Conservation (phyloP, 2,888 invertebrate genomes). For the Conops quadrifasciatus region DNA sequence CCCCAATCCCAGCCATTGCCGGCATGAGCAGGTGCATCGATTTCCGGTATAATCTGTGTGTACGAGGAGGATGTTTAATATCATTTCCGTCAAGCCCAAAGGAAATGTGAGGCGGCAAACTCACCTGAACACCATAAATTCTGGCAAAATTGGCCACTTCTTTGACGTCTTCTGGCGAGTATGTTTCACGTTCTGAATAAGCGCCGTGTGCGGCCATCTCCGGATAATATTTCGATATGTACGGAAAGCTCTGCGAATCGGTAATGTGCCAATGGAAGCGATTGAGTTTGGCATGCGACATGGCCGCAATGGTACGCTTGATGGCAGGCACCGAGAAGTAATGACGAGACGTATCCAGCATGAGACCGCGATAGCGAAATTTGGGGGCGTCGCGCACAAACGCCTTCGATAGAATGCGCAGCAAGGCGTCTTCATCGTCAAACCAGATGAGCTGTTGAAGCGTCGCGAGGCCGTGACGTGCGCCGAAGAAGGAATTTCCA, state of each 20-base stretch:
- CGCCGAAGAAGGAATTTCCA: constrained; percentile 79
- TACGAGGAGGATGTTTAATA: too few species aligned
- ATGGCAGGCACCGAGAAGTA: constrained; percentile 80
- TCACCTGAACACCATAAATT: constrained; percentile 78
- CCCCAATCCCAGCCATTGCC: constrained; percentile 90
- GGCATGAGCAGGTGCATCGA: constrained; percentile 90
- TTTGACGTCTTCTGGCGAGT: constrained; percentile 75
- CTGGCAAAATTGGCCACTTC: constrained; percentile 80
- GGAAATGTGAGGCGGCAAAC: constrained; percentile 66
- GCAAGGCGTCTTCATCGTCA: constrained; percentile 73
- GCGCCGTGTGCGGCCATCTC: constrained; percentile 86
- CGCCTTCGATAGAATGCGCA: constrained; percentile 74
- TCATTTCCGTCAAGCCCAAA: too few species aligned
- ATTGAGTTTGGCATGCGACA: constrained; percentile 90
- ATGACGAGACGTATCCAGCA: constrained; percentile 91
- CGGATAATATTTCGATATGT: constrained; percentile 78
- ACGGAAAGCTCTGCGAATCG: constrained; percentile 93
- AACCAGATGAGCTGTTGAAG: constrained; percentile 83
- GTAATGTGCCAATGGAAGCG: constrained; percentile 93
- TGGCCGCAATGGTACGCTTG: constrained; percentile 81
- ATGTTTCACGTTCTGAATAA: constrained; percentile 80
- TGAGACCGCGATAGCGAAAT: constrained; percentile 81
- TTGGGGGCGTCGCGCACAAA: constrained; percentile 80
- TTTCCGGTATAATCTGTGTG: constrained; percentile 78
- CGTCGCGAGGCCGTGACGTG: constrained; percentile 80